These are phyloP conservation scores for Spheniscus mendiculus DNA, from an alignment of 2,113 vertebrate genomes.

Conservation along the genomic window DNA sequence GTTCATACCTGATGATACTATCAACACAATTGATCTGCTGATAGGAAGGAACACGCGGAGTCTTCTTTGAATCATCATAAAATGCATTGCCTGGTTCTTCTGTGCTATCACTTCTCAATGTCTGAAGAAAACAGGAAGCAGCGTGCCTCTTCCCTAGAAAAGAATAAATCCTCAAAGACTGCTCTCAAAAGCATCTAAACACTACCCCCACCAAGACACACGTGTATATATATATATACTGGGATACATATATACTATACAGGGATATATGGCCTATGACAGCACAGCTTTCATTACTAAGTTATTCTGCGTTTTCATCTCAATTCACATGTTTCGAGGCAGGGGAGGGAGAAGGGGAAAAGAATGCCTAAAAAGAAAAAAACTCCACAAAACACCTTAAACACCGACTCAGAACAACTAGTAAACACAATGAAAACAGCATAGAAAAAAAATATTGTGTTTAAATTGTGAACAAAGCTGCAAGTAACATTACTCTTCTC, in stretches of 20 bases:
- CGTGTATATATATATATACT: rapidly evolving
- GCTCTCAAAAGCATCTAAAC: not conserved
- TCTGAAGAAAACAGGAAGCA: conserved; percentile 13
- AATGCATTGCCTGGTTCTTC: conserved; percentile 23
- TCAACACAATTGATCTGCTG: conserved; percentile 92
- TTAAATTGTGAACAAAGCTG: not conserved
- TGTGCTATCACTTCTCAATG: conserved; percentile 37
- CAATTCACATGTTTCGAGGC: not conserved
- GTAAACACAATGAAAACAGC: not conserved
- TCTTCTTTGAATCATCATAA: conserved; percentile 68
- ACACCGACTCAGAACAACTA: not conserved
- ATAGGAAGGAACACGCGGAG: conserved; percentile 80
- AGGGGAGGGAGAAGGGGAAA: not conserved
- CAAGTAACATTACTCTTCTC: not conserved
- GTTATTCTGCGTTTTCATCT: not conserved
- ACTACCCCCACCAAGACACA: not conserved
- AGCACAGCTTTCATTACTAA: not conserved
- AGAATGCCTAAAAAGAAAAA: not conserved
- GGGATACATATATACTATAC: not conserved
- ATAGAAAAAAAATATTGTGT: not conserved
- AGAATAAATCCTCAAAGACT: not conserved
- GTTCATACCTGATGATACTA: conserved; percentile 84
- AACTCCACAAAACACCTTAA: rapidly evolving
- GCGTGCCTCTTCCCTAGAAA: conserved; percentile 40
- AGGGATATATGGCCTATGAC: not conserved